phyloP scores from a whole-genome alignment of 1,140 invertebrate genomes.

The Zelostemma sp. region DNA sequence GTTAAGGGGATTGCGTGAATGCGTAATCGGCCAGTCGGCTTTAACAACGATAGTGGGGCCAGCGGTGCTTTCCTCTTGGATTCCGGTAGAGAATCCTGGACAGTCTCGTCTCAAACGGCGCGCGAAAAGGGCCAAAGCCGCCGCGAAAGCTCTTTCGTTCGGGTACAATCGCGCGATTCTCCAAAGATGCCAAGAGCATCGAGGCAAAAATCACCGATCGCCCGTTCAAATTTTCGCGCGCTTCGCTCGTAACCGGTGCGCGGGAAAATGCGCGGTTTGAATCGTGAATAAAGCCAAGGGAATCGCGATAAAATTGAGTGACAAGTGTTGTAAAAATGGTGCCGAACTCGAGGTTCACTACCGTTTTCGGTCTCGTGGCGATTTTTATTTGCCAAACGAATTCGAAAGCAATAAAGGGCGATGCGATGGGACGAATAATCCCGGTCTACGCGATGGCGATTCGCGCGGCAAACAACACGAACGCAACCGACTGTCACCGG shows the following conservation, averaged over 20 bases:
- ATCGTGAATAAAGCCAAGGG: too few species aligned
- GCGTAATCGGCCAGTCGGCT: slow-evolving; percentile 7
- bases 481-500: slow-evolving; percentile 27
- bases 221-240: too few species aligned
- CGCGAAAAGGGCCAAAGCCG: background rate
- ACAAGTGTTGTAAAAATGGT: too few species aligned
- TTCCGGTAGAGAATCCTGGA: slow-evolving; percentile 34
- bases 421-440: slow-evolving; percentile 13
- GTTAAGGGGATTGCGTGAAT: slow-evolving; percentile 19
- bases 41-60: slow-evolving; percentile 7
- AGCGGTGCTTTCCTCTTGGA: slow-evolving; percentile 41
- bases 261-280: too few species aligned
- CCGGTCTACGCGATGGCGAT: slow-evolving; percentile 56
- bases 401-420: slow-evolving; percentile 1
- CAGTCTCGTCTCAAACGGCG: slow-evolving; percentile 43
- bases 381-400: background rate
- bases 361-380: background rate
- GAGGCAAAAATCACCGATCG: too few species aligned
- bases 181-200: too few species aligned
- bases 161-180: too few species aligned
- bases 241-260: too few species aligned
- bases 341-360: too few species aligned
- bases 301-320: too few species aligned
- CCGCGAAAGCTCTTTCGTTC: too few species aligned
- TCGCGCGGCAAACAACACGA: slow-evolving; percentile 20